Conservation (phyloP, 2,113 vertebrate genomes). For the Alethe diademata region DNA sequence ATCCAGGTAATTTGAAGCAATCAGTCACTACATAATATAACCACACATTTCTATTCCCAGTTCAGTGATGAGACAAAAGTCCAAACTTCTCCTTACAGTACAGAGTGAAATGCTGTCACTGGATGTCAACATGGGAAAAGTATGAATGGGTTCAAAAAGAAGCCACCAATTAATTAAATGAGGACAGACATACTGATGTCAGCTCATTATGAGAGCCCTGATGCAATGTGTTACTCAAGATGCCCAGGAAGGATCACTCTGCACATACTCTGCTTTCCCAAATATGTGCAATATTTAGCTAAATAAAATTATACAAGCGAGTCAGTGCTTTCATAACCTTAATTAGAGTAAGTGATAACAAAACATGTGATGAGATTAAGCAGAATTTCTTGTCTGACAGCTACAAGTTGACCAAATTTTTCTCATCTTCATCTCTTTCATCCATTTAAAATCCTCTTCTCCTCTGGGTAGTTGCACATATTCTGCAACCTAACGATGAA, state of each 20-base stretch:
- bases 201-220: neutral
- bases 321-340: neutral
- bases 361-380: neutral
- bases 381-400: neutral
- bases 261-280: neutral
- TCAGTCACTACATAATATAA: neutral
- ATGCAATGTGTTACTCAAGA: neutral
- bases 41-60: rapidly evolving
- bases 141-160: neutral
- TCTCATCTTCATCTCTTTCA: neutral
- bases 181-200: neutral
- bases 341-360: neutral
- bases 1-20: neutral
- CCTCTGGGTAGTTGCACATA: neutral
- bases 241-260: neutral
- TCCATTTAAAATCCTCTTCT: neutral
- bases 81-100: neutral
- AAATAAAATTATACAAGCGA: neutral
- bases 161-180: neutral
- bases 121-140: neutral
- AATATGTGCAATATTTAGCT: neutral
- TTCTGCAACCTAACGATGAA: neutral
- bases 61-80: neutral
- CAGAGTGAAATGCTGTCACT: neutral
- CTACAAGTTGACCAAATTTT: neutral